Percentiles rank a stretch among this genome's conserved stretches.
phyloP scores from a whole-genome alignment of 2,113 vertebrate genomes.

The Porphyrio hochstetteri region DNA sequence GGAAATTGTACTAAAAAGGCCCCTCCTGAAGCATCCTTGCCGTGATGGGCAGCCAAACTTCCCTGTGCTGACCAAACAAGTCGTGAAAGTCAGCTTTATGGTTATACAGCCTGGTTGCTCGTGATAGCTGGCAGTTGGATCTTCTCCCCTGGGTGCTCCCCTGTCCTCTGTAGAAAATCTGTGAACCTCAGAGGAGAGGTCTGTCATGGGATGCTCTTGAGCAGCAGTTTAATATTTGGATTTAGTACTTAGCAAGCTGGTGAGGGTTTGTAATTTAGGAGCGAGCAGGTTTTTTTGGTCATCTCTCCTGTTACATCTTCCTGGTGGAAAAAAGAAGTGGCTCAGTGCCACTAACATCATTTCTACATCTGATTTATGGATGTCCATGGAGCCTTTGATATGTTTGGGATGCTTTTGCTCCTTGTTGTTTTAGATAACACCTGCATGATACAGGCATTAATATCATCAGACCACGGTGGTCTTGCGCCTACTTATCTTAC shows the following conservation, averaged over 20 bases:
- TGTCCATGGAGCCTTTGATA: not conserved
- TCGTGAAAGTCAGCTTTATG: not conserved
- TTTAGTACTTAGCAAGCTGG: not conserved
- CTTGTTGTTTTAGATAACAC: not conserved
- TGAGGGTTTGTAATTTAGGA: not conserved
- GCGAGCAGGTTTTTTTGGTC: not conserved
- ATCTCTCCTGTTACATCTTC: not conserved
- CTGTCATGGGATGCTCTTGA: not conserved
- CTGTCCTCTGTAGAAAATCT: not conserved
- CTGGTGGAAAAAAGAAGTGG: not conserved
- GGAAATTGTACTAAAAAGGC: not conserved
- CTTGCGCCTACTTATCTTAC: not conserved
- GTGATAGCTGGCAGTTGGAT: not conserved
- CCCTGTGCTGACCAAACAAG: not conserved
- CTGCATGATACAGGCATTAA: not conserved
- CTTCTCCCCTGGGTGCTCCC: not conserved
- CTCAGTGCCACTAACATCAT: not conserved
- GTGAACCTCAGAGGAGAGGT: not conserved
- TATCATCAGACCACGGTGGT: not conserved
- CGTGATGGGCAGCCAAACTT: accelerated
- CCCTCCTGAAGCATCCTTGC: not conserved
- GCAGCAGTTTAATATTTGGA: not conserved
- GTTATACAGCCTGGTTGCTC: not conserved
- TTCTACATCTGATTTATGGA: not conserved
- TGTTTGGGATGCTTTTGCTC: not conserved